Percentiles rank a stretch among this genome's conserved stretches.
Evolutionary conservation across 2,888 invertebrate species (phyloP).

Genomic region (Ophion costatus): DNA sequence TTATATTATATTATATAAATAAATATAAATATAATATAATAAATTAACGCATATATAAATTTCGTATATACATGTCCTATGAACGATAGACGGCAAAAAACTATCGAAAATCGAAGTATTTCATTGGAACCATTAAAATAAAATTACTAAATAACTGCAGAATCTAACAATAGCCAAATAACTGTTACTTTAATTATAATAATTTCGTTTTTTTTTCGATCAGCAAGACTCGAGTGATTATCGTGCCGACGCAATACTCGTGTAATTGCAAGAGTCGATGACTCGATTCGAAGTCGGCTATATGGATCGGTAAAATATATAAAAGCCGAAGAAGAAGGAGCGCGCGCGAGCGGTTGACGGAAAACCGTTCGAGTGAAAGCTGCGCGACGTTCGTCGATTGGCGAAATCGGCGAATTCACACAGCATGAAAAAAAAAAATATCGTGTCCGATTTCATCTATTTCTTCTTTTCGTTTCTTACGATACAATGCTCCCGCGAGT

Average conservation of each 20-base stretch:
- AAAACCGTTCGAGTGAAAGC: conserved; percentile 63
- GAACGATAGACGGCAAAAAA: too few relatives aligned
- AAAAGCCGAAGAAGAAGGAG: conserved; percentile 25
- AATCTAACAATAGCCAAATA: too few relatives aligned
- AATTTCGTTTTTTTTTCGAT: too few relatives aligned
- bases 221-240: not conserved
- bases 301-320: not conserved
- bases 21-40: too few relatives aligned
- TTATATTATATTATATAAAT: too few relatives aligned
- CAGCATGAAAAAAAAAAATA: conserved; percentile 55
- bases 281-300: conserved; percentile 26
- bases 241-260: not conserved
- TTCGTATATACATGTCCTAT: too few relatives aligned
- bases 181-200: too few relatives aligned
- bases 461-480: conserved; percentile 7
- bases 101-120: too few relatives aligned
- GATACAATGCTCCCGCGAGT: not conserved
- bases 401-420: conserved; percentile 46
- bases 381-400: conserved; percentile 25
- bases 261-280: conserved; percentile 3
- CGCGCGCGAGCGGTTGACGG: conserved; percentile 52
- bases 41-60: too few relatives aligned
- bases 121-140: too few relatives aligned
- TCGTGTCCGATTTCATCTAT: conserved; percentile 34
- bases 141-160: too few relatives aligned